phyloP scores from a whole-genome alignment of 1,140 invertebrate species.

The Proales similis region DNA sequence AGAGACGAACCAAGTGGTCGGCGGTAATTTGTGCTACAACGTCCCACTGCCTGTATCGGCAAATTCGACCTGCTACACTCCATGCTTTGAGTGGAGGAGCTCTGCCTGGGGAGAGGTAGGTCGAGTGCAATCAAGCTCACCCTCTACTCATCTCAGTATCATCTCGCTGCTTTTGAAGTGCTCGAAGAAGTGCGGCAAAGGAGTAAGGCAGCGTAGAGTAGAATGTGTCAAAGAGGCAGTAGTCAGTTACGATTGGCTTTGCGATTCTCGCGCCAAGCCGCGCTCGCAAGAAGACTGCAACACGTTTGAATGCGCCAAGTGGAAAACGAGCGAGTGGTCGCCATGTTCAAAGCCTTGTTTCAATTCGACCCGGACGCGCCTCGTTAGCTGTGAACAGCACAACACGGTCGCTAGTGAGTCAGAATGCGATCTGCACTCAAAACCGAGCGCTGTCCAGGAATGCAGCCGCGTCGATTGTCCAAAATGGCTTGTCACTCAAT shows the following conservation, averaged over 20 bases:
- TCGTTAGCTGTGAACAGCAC: constrained; percentile 6
- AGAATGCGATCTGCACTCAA: constrained; percentile 6
- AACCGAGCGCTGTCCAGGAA: not conserved
- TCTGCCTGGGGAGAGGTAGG: too few relatives aligned
- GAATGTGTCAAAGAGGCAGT: constrained; percentile 3
- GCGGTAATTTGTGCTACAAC: too few relatives aligned
- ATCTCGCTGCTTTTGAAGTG: too few relatives aligned
- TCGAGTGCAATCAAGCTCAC: too few relatives aligned
- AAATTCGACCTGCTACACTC: too few relatives aligned
- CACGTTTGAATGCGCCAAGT: constrained; percentile 2
- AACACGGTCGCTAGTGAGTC: constrained; percentile 12
- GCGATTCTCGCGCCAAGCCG: not conserved
- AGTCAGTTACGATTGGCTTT: not conserved
- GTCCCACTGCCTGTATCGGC: too few relatives aligned
- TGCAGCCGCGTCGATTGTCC: not conserved
- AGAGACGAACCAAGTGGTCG: too few relatives aligned
- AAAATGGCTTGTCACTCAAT: constrained; percentile 6
- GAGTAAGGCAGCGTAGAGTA: constrained; percentile 1
- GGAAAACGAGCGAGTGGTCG: constrained; percentile 29
- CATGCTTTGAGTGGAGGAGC: too few relatives aligned
- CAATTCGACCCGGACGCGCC: not conserved
- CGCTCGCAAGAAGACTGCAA: constrained; percentile 11
- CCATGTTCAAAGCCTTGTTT: constrained; percentile 22
- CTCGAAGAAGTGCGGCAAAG: constrained; percentile 13
- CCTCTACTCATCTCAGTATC: too few relatives aligned